Evolutionary conservation across 2,113 vertebrate species (phyloP), one percentile per base, ranked within the genome.

Genomic region (Rhinoderma darwinii): DNA sequence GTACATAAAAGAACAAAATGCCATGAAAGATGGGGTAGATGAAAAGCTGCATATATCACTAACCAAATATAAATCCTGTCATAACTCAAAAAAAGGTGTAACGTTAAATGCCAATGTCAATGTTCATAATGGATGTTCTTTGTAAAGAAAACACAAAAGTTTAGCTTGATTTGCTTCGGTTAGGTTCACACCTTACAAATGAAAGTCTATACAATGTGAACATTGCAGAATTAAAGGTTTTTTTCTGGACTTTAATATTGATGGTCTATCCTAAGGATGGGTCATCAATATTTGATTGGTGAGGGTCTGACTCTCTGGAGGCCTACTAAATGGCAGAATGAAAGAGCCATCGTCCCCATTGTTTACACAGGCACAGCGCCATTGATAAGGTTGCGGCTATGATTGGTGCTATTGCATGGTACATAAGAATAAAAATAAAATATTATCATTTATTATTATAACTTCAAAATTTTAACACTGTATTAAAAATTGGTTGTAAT

Each of bases 1-100:
- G 39, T 25, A 44, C 25, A n/a, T 15, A 56, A 41, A 82, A 63
- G 79, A 82, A 82, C 35, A 63, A 82, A 81, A 35, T n/a, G 17
- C 10, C 76, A 37, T 50, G 27, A 50, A 44, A 47, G 63, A 72
- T 44, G 32, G 32, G 44, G 30, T 25, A 32, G 51, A 81, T 43
- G 44, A 72, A 37, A 32, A 51, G 50, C 44, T 78, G 27, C 4
- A 78, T 78, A 37, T 78, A 9, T 35, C 47, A 78, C 18, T 54
- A 25, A 35, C 47, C n/a, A 51, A 51, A 35, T 50, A 51, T 50
- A 77, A 35, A 32, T 51, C 44, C 1, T 56, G 54, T 78, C 47
- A 51, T 17, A 78, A 56, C 30, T 12, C 30, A 12, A 3, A 30
- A 63, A 44, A 37, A 74, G 37, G 39, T 74, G 22, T 3, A 43